A percentile compares a stretch with the other conserved stretches of the same genome.
Conservation (phyloP, 2,797 vertebrate species). For the Leptoclinus maculatus region DNA sequence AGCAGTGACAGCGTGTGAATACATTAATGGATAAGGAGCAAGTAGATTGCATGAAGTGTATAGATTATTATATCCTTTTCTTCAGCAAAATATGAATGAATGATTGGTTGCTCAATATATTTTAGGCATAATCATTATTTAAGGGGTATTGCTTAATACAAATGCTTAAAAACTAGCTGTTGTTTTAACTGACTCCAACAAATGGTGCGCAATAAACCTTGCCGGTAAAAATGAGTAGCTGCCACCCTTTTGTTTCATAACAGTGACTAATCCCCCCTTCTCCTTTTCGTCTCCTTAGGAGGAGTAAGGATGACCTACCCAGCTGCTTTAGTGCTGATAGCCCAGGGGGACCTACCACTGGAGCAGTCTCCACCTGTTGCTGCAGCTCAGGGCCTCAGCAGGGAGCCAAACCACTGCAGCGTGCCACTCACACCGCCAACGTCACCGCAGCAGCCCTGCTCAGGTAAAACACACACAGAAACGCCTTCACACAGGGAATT, state of each 20-base stretch:
- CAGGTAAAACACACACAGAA: constrained; percentile 79
- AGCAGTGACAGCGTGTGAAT: constrained; percentile 25
- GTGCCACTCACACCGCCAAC: constrained; percentile 96
- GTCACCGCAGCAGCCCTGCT: constrained; percentile 92
- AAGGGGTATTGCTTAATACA: not conserved
- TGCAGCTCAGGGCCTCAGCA: constrained; percentile 85
- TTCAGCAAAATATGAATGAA: not conserved
- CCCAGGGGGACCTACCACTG: constrained; percentile 93
- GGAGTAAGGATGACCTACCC: constrained; percentile 99
- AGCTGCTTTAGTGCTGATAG: constrained; percentile 95
- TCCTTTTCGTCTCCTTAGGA: constrained; percentile 79
- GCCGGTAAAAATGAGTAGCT: not conserved
- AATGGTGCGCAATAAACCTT: not conserved
- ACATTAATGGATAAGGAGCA: constrained; percentile 12
- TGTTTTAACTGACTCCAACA: not conserved
- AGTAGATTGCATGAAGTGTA: not conserved
- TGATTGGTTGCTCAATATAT: not conserved
- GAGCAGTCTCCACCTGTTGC: constrained; percentile 85
- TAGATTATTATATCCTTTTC: not conserved
- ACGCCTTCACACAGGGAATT: not conserved
- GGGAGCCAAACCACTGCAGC: constrained; percentile 93
- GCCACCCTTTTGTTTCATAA: not conserved
- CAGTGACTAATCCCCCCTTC: not conserved
- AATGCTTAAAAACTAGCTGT: not conserved
- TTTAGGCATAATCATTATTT: not conserved